These are phyloP conservation scores for Macquaria australasica DNA, from an alignment of 2,113 vertebrate genomes.

Conservation along the genomic window DNA sequence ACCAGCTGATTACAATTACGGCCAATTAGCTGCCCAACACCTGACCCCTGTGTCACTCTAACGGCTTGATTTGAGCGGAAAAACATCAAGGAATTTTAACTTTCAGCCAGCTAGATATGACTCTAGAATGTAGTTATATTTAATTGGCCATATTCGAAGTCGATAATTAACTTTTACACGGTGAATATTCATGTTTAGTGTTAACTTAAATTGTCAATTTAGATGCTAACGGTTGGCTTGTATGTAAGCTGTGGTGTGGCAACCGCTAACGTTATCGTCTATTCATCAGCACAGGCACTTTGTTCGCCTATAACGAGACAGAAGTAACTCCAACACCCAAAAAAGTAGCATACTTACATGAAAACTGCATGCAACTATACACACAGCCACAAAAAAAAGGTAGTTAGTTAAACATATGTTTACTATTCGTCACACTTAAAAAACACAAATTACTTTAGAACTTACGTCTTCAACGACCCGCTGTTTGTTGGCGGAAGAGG, in stretches of 20 bases:
- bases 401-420: too few relatives aligned
- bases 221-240: neutral
- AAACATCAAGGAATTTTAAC: neutral
- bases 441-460: neutral
- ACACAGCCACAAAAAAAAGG: neutral
- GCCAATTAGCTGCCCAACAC: neutral
- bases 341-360: neutral
- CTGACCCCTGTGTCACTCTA: neutral
- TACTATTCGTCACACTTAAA: neutral
- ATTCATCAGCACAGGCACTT: neutral
- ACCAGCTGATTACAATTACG: neutral
- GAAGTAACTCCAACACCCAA: neutral
- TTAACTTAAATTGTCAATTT: neutral
- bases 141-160: neutral
- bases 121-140: too few relatives aligned
- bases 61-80: neutral
- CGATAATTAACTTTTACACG: neutral
- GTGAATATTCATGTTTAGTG: neutral
- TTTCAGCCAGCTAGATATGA: neutral
- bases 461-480: constrained; percentile 37
- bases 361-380: neutral
- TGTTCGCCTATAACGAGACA: neutral
- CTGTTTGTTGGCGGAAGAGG: constrained; percentile 65
- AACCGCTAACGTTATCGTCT: neutral
- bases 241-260: neutral